A percentile compares a stretch with the other conserved stretches of the same genome.
Conservation (phyloP, 2,888 invertebrate species). For the Cyaniris semiargus region DNA sequence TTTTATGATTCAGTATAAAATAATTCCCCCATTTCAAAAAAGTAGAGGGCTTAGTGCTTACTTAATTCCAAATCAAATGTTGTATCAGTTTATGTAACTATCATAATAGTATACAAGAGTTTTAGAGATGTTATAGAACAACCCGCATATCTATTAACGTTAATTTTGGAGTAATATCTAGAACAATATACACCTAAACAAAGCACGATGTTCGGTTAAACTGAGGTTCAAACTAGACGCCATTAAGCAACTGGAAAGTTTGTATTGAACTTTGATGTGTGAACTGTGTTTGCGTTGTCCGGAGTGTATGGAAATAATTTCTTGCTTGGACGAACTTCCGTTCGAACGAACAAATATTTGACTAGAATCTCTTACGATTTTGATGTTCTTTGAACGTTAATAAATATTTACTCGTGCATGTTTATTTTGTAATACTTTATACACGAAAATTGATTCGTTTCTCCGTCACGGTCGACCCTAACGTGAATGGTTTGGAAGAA, state of each 20-base stretch:
- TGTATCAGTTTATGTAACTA: not conserved
- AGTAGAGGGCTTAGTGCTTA: not conserved
- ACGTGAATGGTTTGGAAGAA: not conserved
- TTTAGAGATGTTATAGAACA: not conserved
- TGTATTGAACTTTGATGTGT: constrained; percentile 73
- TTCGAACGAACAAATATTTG: constrained; percentile 72
- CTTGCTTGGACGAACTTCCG: constrained; percentile 69
- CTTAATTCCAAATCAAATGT: not conserved
- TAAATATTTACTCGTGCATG: constrained; percentile 39
- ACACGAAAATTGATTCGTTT: constrained; percentile 19
- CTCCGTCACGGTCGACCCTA: constrained; percentile 5
- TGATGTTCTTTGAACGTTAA: constrained; percentile 60
- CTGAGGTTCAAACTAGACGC: constrained; percentile 53
- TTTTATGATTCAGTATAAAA: not conserved
- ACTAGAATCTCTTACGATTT: constrained; percentile 61
- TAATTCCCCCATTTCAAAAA: not conserved
- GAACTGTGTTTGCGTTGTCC: constrained; percentile 68
- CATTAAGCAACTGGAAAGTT: constrained; percentile 74
- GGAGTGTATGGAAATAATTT: constrained; percentile 74
- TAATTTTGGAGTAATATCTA: not conserved
- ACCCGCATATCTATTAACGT: not conserved
- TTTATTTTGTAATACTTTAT: constrained; percentile 22
- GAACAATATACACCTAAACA: constrained; percentile 22
- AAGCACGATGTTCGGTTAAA: constrained; percentile 25
- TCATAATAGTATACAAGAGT: not conserved